Evolutionary conservation across 2,888 invertebrate species (phyloP), one percentile per base, ranked within the genome.

Genomic region (Phania funesta): DNA sequence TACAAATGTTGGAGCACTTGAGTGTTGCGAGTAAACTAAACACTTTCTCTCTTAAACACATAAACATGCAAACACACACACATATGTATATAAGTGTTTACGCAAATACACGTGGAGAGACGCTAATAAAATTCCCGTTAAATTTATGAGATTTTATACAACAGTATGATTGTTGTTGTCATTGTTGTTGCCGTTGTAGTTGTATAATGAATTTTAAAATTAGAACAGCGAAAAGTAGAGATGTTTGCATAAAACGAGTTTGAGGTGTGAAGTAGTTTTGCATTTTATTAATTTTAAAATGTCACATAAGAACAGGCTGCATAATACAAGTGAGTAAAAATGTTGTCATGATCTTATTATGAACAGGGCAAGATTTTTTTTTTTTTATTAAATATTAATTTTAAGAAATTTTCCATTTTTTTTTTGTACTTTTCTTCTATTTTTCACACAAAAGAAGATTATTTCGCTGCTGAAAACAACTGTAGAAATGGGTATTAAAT

Each of bases 81-180:
- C 22, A 32, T 38, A 60, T 41, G 9, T 8, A 50, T 32, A 44
- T 18, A 56, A 18, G 58, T 1, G 4, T 7, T 18, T 1, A 44
- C 54, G 41, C 26, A 7, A 9, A 22, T 29, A 32, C 35, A 56
- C 11, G 56, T 1, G 52, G 22, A 26, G 18, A 22, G 8, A 22
- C 35, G 20, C n/a, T 78, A 65, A 50, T 60, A 73, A 60, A 68
- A 73, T 79, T 73, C 58, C 35, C 29, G 26, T 35, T 67, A 52
- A 79, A 79, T 79, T 79, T 79, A 73, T 62, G 60, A 79, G 60
- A 52, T 79, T 65, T 67, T 73, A 13, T 35, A 13, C 11, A n/a
- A 3, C 3, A 38, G 3, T 38, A 3, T 38, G n/a, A n/a, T n/a
- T 38, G 2, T 9, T 35, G 9, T 35, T 29, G n/a, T 44, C 9